Base-by-base conservation (phyloP, 2,113 vertebrate genomes). In the Lophura nycthemera region DNA sequence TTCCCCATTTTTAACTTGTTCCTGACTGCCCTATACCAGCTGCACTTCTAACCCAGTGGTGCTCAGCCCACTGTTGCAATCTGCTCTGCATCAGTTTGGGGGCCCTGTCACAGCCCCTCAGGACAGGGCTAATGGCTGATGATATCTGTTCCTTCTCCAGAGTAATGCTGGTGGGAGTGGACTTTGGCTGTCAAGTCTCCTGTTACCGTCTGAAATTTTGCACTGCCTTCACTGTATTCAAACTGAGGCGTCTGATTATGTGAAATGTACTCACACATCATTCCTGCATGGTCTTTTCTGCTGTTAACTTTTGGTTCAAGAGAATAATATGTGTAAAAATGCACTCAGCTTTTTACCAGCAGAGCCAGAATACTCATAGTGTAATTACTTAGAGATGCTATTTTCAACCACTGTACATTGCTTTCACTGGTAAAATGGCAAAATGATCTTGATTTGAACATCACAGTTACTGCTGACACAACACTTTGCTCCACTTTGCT, bases 141-240 rank as follows among this genome's bases (percentile, higher is more conserved):
- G 67, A 69, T 82, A 94, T 92, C 63, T 94, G 72, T 36, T 92
- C 63, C 67, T 91, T 85, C 83, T 92, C 84, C 66, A 24, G 40
- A 72, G n/a, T 29, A 66, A 78, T 20, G 27, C 8, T 48, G 61
- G 22, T 32, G 78, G 84, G 89, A 91, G 87, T 10, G 67, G 88
- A 36, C 85, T 88, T 73, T 27, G 45, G 25, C 40, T 83, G 74
- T 76, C 71, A 65, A 75, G 40, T 83, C 75, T 69, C 76, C 30
- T 66, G 83, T 81, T 83, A 42, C 45, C 6, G 0, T 80, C 61
- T 48, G 54, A 54, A 83, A 25, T 76, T 95, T 91, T 69, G 48
- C 63, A 38, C 21, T n/a, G 40, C 25, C 38, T 75, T 93, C 74
- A 71, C 74, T 89, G 71, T 30, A 32, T 7, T 11, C 1, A 54